Conservation (phyloP, 92 coral and sea anemone species). For the Meandrina meandrites region DNA sequence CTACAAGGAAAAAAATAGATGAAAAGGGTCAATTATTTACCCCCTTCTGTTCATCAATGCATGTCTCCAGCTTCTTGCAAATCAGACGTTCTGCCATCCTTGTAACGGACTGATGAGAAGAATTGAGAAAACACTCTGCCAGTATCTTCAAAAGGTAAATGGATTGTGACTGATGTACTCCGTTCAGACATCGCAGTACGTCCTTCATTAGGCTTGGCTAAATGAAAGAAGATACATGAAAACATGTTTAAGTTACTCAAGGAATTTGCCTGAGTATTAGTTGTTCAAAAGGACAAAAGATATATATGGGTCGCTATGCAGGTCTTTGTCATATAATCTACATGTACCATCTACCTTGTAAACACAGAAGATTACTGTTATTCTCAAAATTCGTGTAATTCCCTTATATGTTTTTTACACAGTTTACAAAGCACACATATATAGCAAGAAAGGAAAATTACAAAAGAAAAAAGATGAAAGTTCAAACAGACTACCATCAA, state of each 20-base stretch:
- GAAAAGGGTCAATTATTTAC: background rate
- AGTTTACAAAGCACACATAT: too few species aligned
- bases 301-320: too few species aligned
- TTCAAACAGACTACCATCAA: too few species aligned
- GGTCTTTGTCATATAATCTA: too few species aligned
- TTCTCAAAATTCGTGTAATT: too few species aligned
- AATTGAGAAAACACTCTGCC: constrained; percentile 69
- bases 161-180: constrained; percentile 82
- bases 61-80: constrained; percentile 72
- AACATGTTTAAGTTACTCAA: background rate
- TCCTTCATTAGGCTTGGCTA: constrained; percentile 73
- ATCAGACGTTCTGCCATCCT: constrained; percentile 81
- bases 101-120: constrained; percentile 71
- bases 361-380: too few species aligned
- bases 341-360: too few species aligned
- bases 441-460: too few species aligned
- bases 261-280: too few species aligned
- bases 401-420: too few species aligned
- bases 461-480: too few species aligned
- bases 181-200: constrained; percentile 70
- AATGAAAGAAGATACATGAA: constrained; percentile 6
- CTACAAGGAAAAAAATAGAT: background rate
- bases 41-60: constrained; percentile 6
- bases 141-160: constrained; percentile 68
- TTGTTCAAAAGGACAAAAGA: too few species aligned